A percentile compares a stretch with the other conserved stretches of the same genome.
Conservation (phyloP, 2,888 invertebrate species). For the Drosophila differens region DNA sequence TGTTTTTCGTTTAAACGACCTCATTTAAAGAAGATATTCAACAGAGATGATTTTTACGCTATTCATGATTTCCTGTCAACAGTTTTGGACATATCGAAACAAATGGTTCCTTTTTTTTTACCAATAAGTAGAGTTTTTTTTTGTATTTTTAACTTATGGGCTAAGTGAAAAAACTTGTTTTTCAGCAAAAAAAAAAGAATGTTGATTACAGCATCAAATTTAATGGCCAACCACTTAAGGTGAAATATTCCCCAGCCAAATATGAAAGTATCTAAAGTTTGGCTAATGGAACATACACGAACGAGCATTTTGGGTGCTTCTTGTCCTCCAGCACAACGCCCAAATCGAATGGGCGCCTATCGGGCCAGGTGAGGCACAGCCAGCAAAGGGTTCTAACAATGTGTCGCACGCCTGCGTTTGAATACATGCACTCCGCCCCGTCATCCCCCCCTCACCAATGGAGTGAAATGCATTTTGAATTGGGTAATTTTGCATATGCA, state of each 20-base stretch:
- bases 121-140: not conserved
- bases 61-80: not conserved
- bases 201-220: constrained; percentile 57
- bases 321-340: constrained; percentile 31
- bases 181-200: not conserved
- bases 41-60: not conserved
- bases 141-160: constrained; percentile 11
- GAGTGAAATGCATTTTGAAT: constrained; percentile 75
- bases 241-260: constrained; percentile 40
- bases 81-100: not conserved
- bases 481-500: constrained; percentile 73
- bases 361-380: constrained; percentile 24
- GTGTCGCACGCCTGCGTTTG: constrained; percentile 29
- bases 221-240: constrained; percentile 60
- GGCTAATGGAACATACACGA: constrained; percentile 53
- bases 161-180: constrained; percentile 58
- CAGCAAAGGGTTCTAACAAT: constrained; percentile 33
- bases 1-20: not conserved
- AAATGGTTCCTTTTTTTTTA: not conserved
- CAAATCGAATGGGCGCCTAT: constrained; percentile 9
- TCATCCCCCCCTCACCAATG: constrained; percentile 43
- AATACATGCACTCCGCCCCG: constrained; percentile 51
- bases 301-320: constrained; percentile 14
- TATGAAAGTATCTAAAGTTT: constrained; percentile 38
- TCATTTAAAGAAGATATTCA: not conserved